A percentile compares a stretch with the other conserved stretches of the same genome.
Evolutionary conservation across 2,888 invertebrate genomes (phyloP).

Genomic region (Odontothrips loti): DNA sequence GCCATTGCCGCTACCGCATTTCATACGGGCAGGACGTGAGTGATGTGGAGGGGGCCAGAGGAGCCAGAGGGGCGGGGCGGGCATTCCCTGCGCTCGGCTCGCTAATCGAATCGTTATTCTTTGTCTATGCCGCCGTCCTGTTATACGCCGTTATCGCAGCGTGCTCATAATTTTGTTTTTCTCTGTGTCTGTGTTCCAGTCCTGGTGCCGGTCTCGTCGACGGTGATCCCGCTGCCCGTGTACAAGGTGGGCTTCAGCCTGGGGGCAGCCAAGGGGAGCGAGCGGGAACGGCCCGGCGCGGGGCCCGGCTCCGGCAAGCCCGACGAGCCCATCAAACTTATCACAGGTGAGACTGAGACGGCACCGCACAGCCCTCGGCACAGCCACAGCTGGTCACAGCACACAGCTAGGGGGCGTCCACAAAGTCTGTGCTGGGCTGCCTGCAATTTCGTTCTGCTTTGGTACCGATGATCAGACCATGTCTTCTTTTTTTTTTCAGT

Average conservation of each 20-base stretch:
- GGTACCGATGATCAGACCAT: neutral
- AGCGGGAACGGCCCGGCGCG: constrained; percentile 26
- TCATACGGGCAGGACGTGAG: no score
- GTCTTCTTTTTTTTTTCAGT: neutral
- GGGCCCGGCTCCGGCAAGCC: neutral
- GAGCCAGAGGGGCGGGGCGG: no score
- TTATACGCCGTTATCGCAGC: no score
- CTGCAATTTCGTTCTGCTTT: neutral
- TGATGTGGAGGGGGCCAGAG: no score
- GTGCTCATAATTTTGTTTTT: no score
- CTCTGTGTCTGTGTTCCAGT: constrained; percentile 48
- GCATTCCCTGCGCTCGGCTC: no score
- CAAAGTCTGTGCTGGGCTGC: neutral
- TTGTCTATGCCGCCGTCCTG: no score
- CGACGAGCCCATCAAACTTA: constrained; percentile 33
- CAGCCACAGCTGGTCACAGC: neutral
- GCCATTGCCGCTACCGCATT: neutral
- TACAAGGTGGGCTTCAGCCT: constrained; percentile 57
- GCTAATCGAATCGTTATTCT: no score
- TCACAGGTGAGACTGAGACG: constrained; percentile 33
- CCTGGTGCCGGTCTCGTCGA: constrained; percentile 61
- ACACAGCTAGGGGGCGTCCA: neutral
- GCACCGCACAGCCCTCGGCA: neutral
- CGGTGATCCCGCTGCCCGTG: constrained; percentile 60
- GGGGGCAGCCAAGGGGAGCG: constrained; percentile 40